Base-by-base conservation (phyloP, 2,113 vertebrate species). In the Danionella cerebrum region DNA sequence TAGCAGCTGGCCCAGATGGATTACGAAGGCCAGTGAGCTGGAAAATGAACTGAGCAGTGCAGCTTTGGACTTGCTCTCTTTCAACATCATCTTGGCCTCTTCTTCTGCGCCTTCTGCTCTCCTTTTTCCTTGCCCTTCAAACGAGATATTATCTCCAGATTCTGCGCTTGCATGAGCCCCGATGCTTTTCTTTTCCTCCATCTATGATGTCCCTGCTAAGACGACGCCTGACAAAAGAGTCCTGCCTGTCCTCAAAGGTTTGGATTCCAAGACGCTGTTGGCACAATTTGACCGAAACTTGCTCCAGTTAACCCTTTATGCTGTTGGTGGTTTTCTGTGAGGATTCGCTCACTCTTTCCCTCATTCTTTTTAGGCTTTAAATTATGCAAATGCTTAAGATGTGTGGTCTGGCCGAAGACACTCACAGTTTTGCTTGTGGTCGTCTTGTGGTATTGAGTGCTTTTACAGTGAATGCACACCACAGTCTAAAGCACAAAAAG, bases 11-110 rank as follows among this genome's bases (percentile, higher is more conserved):
- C 90, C 89, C 87, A 91, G 91, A 89, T 97, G 94, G 95, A 97
- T 97, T 97, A 98, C 91, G 88, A 87, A 84, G 82, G 87, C 91
- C 93, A 94, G 90, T 97, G 94, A 95, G 92, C 90, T 94, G 95
- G 95, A 97, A 97, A 97, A 96, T 97, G 92, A 98, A 96, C 93
- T 95, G 93, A 95, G 93, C 93, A 95, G 93, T 92, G 92, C 90
- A 91, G 91, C 94, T 93, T 96, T 93, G 93, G 94, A 92, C 95
- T 95, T 94, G 92, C 91, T 94, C 87, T 89, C 93, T 97, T 94
- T 95, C 83, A 86, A 86, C 91, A 97, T 91, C 74, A 89, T 66
- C 67, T 84, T 85, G 89, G 88, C 86, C 89, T 85, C 89, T 91
- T 90, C 91, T 93, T 92, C 90, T 89, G 80, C 88, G 84, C 90